Evolutionary conservation across 1,140 invertebrate genomes (phyloP), one percentile per base, ranked within the genome.

Genomic region (Propsilocerus akamusi): DNA sequence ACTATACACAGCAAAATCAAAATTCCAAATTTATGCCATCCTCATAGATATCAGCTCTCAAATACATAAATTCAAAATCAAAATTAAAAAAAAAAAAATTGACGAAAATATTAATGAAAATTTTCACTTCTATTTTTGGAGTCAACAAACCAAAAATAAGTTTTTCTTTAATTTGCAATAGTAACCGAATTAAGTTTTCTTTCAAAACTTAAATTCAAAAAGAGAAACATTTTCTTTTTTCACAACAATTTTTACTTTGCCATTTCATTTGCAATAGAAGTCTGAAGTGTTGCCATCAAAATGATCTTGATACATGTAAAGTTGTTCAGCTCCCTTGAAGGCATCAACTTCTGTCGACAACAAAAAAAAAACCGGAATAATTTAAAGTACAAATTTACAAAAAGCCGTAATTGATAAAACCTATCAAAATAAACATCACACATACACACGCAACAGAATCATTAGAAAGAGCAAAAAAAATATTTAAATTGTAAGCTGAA

Each of bases 361-460:
- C 34, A 41, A 41, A 14, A 41, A 41, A 41, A 41, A 41, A 41
- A 41, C 34, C 34, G 34, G 34, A 41, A 41, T 41, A 41, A 41
- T 41, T 41, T 41, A 41, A 41, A 41, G 34, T 41, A 41, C 34
- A 41, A 41, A 41, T 41, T 41, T 41, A 41, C 34, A 41, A 20
- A 41, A 30, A 41, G 17, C 17, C 22, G 34, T 20, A 41, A 41
- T 20, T 41, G 22, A n/a, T n/a, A n/a, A n/a, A n/a, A n/a, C n/a
- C n/a, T n/a, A n/a, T n/a, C n/a, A n/a, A n/a, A n/a, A n/a, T n/a
- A n/a, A n/a, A n/a, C n/a, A n/a, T n/a, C 34, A 41, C 34, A 41
- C 12, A 17, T 41, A 41, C 17, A 41, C 17, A 41, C 22, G 34
- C n/a, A n/a, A n/a, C n/a, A n/a, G n/a, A n/a, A n/a, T n/a, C n/a